Percentiles rank a stretch among this genome's conserved stretches.
These are phyloP conservation scores for Xestia rhomboidea DNA, from an alignment of 2,888 invertebrate species.

Conservation along the genomic window DNA sequence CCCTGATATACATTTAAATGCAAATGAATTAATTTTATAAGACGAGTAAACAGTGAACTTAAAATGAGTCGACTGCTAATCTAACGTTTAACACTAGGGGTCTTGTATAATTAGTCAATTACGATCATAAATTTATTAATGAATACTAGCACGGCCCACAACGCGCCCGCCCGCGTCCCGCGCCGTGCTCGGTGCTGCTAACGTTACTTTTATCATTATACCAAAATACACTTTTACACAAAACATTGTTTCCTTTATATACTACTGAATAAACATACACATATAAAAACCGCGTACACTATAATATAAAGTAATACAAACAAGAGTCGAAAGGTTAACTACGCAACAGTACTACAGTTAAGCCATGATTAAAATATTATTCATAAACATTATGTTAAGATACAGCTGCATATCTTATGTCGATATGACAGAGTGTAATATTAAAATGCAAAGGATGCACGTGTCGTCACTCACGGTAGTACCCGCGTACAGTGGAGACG, in stretches of 20 bases:
- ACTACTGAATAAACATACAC: conserved; percentile 91
- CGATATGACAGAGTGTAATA: conserved; percentile 86
- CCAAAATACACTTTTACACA: conserved; percentile 90
- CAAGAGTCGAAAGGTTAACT: conserved; percentile 89
- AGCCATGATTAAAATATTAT: conserved; percentile 90
- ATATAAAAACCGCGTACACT: conserved; percentile 90
- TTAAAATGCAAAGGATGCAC: conserved; percentile 81
- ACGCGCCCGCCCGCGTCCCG: conserved; percentile 68
- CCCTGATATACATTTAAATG: conserved; percentile 86
- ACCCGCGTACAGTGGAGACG: conserved; percentile 38
- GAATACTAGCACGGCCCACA: conserved; percentile 73
- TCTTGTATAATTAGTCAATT: conserved; percentile 91
- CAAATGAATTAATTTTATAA: conserved; percentile 82
- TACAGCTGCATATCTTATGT: conserved; percentile 85
- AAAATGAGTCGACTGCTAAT: conserved; percentile 83
- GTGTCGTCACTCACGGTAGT: conserved; percentile 74
- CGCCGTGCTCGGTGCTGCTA: conserved; percentile 71
- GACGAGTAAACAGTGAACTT: conserved; percentile 85
- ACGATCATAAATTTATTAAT: conserved; percentile 90
- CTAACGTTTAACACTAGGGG: conserved; percentile 88
- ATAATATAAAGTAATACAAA: conserved; percentile 90
- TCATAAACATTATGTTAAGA: conserved; percentile 87
- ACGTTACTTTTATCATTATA: conserved; percentile 81
- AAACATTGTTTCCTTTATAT: conserved; percentile 85
- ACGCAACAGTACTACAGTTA: conserved; percentile 90